Evolutionary conservation across 2,888 invertebrate species (phyloP).

Genomic region (Caradrina clavipalpis): DNA sequence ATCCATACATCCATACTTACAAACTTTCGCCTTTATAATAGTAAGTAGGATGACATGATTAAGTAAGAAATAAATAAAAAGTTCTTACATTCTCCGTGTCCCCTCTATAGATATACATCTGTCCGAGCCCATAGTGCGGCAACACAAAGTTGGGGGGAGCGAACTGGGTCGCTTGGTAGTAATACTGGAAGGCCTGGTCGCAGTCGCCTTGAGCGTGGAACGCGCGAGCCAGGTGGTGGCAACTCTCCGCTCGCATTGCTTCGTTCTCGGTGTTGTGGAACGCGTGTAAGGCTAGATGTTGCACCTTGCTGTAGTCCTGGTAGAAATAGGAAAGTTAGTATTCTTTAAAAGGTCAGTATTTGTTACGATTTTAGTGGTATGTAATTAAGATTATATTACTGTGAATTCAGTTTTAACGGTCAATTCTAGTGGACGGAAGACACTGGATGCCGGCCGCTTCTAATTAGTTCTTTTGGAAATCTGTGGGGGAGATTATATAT

Average conservation of each 20-base stretch:
- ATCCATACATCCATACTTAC: too few relatives aligned
- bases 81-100: conserved; percentile 96
- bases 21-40: too few relatives aligned
- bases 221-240: conserved; percentile 98
- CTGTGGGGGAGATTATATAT: too few relatives aligned
- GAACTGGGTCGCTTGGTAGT: conserved; percentile 99
- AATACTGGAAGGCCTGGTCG: conserved; percentile 99
- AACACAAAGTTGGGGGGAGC: conserved; percentile 98
- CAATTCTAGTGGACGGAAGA: too few relatives aligned
- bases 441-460: too few relatives aligned
- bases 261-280: conserved; percentile 99
- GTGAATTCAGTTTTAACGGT: too few relatives aligned
- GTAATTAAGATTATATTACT: too few relatives aligned
- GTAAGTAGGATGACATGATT: too few relatives aligned
- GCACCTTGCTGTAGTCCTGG: conserved; percentile 98
- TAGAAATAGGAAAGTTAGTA: background rate
- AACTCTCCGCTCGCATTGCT: conserved; percentile 99
- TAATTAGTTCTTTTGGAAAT: too few relatives aligned
- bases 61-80: background rate
- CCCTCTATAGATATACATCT: conserved; percentile 99
- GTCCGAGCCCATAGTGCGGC: conserved; percentile 99
- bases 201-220: conserved; percentile 98
- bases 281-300: conserved; percentile 98
- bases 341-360: too few relatives aligned
- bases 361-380: too few relatives aligned